A percentile compares a stretch with the other conserved stretches of the same genome.
These are phyloP conservation scores for Taurulus bubalis DNA, from an alignment of 2,113 vertebrate species.

Conservation along the genomic window DNA sequence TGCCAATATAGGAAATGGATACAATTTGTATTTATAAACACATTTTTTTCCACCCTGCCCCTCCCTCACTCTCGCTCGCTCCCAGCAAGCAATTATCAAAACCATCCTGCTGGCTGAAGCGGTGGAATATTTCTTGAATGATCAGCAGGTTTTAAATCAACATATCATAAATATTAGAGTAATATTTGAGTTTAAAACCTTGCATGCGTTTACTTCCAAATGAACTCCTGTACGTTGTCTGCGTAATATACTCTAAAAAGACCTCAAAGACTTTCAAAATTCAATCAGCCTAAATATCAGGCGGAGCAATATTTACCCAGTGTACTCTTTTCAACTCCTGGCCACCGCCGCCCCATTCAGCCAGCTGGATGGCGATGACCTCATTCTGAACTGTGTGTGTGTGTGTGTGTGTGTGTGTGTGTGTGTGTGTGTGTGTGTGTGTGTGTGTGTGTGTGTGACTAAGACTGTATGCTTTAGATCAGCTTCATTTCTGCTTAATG, in stretches of 20 bases:
- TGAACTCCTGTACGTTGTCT: background rate
- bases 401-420: too few relatives aligned
- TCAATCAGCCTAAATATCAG: background rate
- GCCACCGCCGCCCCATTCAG: slow-evolving; percentile 13
- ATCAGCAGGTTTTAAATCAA: background rate
- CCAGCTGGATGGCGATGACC: slow-evolving; percentile 44
- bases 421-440: too few relatives aligned
- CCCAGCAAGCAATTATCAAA: background rate
- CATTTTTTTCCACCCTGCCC: background rate
- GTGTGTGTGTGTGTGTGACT: slow-evolving; percentile 45
- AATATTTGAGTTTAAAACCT: background rate
- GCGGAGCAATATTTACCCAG: background rate
- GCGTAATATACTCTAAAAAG: background rate
- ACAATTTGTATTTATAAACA: background rate
- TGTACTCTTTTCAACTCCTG: slow-evolving; percentile 23
- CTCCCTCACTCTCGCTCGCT: background rate
- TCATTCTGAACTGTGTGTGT: slow-evolving; percentile 57
- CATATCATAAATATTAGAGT: background rate
- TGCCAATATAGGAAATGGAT: background rate
- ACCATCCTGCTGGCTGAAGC: background rate
- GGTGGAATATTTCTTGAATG: background rate
- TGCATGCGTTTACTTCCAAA: background rate
- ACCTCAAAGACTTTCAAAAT: background rate
- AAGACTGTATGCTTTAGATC: slow-evolving; percentile 59
- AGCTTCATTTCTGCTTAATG: slow-evolving; percentile 42